A percentile compares a stretch with the other conserved stretches of the same genome.
phyloP scores from a whole-genome alignment of 2,113 vertebrate genomes.

The Erythrolamprus reginae region DNA sequence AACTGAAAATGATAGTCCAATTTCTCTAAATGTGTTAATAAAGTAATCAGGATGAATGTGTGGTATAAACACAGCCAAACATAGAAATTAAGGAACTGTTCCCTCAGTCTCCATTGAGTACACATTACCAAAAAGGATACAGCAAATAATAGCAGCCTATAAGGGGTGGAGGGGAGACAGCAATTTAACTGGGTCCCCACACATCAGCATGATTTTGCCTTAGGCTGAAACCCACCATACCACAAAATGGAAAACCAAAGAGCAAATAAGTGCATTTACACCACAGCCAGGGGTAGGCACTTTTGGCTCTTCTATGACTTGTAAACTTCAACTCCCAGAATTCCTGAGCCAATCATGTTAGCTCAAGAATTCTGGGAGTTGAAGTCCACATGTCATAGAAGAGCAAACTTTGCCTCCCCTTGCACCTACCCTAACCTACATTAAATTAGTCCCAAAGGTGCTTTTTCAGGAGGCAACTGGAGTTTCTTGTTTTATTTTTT shows the following conservation, averaged over 20 bases:
- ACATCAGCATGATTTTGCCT: neutral
- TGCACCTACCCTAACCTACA: too few relatives aligned
- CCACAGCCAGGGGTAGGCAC: too few relatives aligned
- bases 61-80: neutral
- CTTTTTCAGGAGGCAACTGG: too few relatives aligned
- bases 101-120: neutral
- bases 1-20: neutral
- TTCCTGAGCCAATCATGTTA: too few relatives aligned
- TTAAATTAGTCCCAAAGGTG: too few relatives aligned
- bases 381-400: too few relatives aligned
- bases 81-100: neutral
- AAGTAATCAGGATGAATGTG: neutral
- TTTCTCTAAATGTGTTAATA: neutral
- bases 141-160: neutral
- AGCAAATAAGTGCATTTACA: neutral
- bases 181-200: neutral
- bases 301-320: too few relatives aligned
- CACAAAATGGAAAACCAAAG: neutral
- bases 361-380: too few relatives aligned
- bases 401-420: too few relatives aligned
- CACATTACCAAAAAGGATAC: neutral
- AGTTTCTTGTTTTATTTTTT: too few relatives aligned
- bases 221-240: neutral
- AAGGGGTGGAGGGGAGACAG: too few relatives aligned
- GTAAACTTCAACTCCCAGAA: too few relatives aligned